Conservation (phyloP, 2,797 vertebrate genomes). For the Notolabrus celidotus region DNA sequence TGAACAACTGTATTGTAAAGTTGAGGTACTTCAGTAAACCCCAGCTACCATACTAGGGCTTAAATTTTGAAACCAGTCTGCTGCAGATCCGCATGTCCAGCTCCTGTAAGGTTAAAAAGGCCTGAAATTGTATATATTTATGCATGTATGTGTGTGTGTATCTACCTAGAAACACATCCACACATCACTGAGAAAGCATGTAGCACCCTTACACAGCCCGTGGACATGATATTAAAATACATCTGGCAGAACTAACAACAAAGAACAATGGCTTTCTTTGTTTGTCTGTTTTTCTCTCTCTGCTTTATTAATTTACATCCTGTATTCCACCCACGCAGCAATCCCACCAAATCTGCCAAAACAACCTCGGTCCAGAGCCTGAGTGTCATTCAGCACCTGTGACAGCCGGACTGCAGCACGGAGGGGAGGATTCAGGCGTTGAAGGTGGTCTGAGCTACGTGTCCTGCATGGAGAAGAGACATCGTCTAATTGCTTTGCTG, state of each 20-base stretch:
- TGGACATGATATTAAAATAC: too few species aligned
- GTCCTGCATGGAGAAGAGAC: slow-evolving; percentile 70
- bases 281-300: not conserved
- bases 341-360: not conserved
- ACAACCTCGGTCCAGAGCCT: slow-evolving; percentile 8
- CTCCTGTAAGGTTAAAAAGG: too few species aligned
- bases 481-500: slow-evolving; percentile 72
- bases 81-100: too few species aligned
- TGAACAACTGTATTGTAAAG: too few species aligned
- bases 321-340: not conserved
- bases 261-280: not conserved
- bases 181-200: too few species aligned
- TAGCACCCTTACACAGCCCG: too few species aligned
- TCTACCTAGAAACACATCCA: too few species aligned
- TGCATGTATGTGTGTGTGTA: too few species aligned
- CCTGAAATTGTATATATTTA: too few species aligned
- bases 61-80: too few species aligned
- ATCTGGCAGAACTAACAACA: not conserved
- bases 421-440: slow-evolving; percentile 50
- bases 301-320: not conserved
- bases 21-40: too few species aligned
- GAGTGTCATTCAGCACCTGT: slow-evolving; percentile 38
- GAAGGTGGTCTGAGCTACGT: slow-evolving; percentile 64
- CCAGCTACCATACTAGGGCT: too few species aligned
- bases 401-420: slow-evolving; percentile 39